Evolutionary conservation across 2,113 vertebrate species (phyloP).

Genomic region (Entelurus aequoreus): DNA sequence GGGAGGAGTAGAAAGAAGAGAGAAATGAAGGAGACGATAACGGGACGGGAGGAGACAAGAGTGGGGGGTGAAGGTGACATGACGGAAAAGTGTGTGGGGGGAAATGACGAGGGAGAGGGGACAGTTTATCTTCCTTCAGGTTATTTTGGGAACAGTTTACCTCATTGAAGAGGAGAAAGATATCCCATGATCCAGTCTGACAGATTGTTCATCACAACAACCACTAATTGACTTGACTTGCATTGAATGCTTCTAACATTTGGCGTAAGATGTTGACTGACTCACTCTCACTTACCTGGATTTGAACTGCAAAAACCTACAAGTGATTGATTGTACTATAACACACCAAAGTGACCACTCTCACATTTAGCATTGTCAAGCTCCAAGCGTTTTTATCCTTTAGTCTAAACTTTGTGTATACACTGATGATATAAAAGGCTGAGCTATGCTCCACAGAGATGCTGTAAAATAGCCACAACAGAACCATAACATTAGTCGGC

Average conservation of each 20-base stretch:
- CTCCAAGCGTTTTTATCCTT: too few species aligned
- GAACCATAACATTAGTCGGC: too few species aligned
- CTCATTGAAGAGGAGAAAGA: conserved; percentile 31
- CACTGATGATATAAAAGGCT: too few species aligned
- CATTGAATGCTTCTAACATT: background rate
- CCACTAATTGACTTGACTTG: background rate
- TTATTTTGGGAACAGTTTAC: conserved; percentile 62
- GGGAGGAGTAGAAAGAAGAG: conserved; percentile 46
- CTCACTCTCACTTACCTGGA: background rate
- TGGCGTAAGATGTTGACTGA: background rate
- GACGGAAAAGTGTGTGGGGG: conserved; percentile 37
- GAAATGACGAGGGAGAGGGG: conserved; percentile 29
- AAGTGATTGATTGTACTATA: too few species aligned
- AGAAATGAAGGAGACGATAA: conserved; percentile 38
- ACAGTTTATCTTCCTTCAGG: conserved; percentile 58
- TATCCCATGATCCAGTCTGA: background rate
- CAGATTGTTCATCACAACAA: background rate
- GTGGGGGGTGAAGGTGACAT: conserved; percentile 6
- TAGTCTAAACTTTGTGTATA: too few species aligned
- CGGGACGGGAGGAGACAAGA: background rate
- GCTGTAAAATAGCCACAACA: too few species aligned
- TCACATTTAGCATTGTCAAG: too few species aligned
- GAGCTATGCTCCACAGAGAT: too few species aligned
- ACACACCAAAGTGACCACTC: too few species aligned
- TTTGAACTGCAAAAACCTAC: too few species aligned